Evolutionary conservation across 2,888 invertebrate genomes (phyloP), one percentile per base, ranked within the genome.

Genomic region (Torymus auratus): DNA sequence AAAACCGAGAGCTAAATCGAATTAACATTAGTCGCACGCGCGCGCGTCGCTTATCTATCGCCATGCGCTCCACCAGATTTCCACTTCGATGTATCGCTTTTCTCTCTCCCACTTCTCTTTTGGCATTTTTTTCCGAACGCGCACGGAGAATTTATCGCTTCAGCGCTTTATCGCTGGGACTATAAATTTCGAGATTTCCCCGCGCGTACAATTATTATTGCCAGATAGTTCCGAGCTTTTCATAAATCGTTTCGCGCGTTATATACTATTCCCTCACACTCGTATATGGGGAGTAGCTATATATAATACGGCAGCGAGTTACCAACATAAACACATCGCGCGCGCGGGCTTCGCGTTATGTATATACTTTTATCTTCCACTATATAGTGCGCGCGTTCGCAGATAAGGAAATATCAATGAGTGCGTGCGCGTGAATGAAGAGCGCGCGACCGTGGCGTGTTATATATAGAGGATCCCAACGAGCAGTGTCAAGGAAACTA

Each of bases 1-100:
- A 20, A 76, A 69, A 76, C 28, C 28, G n/a, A 69, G 50, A 69
- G 58, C 41, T 17, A 23, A 60, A 75, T 75, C 60, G 23, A 67
- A 23, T 67, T 56, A 65, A 56, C 58, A 65, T 65, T 65, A 41
- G 41, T 28, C 28, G 7, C 41, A 41, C 41, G 7, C 41, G 7
- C 41, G 41, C 41, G 41, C 11, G 58, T 65, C 56, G 11, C 52
- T 60, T 52, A 71, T 71, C 70, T 71, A 70, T 71, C 50, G 41
- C 41, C 1, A 41, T 41, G 41, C 69, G 28, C 17, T 41, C 28
- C 17, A 60, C 28, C 17, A 60, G 60, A 50, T 71, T 60, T 71
- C 60, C 50, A 20, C 60, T 41, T 41, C 41, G 41, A 41, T 60
- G 11, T 61, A 20, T 61, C 17, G 23, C 14, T 23, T 61, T 23